Percentiles rank a stretch among this genome's conserved stretches.
Conservation (phyloP, 2,888 invertebrate genomes). For the Subacronicta megacephala region DNA sequence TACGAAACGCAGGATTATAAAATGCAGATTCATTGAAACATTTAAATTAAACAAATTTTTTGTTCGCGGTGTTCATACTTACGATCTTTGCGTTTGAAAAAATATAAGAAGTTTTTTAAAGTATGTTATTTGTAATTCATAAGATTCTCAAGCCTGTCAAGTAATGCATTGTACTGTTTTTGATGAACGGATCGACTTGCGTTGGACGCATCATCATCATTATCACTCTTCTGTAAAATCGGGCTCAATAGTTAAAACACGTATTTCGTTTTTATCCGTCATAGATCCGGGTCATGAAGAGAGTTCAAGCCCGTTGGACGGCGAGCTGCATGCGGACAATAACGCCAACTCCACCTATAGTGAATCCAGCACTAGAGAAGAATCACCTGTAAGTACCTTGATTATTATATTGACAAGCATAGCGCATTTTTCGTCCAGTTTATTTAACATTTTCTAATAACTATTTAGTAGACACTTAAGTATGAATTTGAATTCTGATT, state of each 20-base stretch:
- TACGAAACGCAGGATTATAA: slow-evolving; percentile 1
- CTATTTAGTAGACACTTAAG: too few species aligned
- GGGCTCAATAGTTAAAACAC: not conserved
- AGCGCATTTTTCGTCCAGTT: too few species aligned
- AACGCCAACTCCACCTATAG: slow-evolving; percentile 85
- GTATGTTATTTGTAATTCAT: too few species aligned
- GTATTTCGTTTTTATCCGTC: not conserved
- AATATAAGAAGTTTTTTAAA: too few species aligned
- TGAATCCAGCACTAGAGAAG: slow-evolving; percentile 76
- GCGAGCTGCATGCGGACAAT: slow-evolving; percentile 79
- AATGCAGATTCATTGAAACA: not conserved
- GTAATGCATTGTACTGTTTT: too few species aligned
- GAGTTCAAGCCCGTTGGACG: slow-evolving; percentile 71
- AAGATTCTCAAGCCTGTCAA: too few species aligned
- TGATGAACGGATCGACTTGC: too few species aligned
- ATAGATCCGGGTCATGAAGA: slow-evolving; percentile 72
- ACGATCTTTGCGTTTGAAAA: too few species aligned
- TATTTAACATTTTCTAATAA: too few species aligned
- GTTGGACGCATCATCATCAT: not conserved
- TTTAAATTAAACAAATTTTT: not conserved
- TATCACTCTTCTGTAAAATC: not conserved
- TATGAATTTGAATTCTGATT: too few species aligned
- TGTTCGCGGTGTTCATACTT: not conserved
- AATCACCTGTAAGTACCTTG: slow-evolving; percentile 73
- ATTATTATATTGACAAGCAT: not conserved